Base-by-base conservation (phyloP, 2,113 vertebrate genomes). In the Laticauda colubrina region DNA sequence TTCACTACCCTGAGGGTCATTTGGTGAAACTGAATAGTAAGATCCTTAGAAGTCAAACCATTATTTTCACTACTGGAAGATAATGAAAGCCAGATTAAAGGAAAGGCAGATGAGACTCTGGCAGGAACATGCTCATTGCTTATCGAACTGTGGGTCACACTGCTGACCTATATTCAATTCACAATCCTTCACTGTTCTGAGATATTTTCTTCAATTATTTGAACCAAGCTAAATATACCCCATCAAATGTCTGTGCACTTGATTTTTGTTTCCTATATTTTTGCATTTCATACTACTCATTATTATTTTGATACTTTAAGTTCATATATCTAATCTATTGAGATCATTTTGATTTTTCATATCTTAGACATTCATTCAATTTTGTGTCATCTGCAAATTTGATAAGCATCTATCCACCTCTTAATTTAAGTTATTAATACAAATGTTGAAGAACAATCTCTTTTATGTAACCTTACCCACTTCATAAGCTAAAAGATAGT, bases 401-500 rank as follows among this genome's bases (percentile, higher is more conserved):
- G 75, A 81, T 39, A 43, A 43, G 75, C 34, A 81, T 43, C 18
- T 39, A 81, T 81, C 75, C 6, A 43, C 34, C 69, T 81, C 18
- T 39, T 81, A 18, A 43, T 0, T 43, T 7, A 81, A 21, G 7
- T 81, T 43, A 81, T 43, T 23, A 81, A 81, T 43, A 9, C 69
- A 21, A 81, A 75, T 75, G n/a, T n/a, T 75, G 64, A 75, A 81
- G 34, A 81, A 39, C 39, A 81, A 81, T 39, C 7, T 43, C 69
- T 81, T 81, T 81, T 39, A 81, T 39, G 69, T 39, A 93, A 90
- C n/a, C 3, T 26, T 53, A 56, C 29, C 69, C 0, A 3, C 56
- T 93, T 92, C 94, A 54, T 8, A 92, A 87, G 21, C 86, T 23
- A 93, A 81, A 89, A 23, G 24, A 59, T 7, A 64, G 57, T 7